Conservation (phyloP, 2,113 vertebrate genomes). For the Prunella fulvescens region DNA sequence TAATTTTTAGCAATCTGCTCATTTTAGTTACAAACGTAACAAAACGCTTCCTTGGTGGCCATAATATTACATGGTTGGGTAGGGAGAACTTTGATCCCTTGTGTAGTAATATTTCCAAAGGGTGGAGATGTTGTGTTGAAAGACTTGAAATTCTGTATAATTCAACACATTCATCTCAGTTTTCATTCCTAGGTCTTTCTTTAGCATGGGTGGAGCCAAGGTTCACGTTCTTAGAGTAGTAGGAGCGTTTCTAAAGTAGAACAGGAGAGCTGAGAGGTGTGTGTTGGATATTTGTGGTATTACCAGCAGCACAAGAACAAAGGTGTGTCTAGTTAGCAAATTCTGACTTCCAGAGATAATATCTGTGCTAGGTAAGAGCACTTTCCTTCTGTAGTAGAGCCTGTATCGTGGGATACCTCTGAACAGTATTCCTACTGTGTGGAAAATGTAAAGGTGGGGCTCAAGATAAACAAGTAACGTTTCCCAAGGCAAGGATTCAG, state of each 20-base stretch:
- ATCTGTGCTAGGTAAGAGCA: neutral
- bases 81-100: neutral
- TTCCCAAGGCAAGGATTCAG: neutral
- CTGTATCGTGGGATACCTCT: accelerated
- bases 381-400: neutral
- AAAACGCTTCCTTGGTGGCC: neutral
- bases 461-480: neutral
- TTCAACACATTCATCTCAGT: neutral
- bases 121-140: neutral
- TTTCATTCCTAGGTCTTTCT: neutral
- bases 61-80: neutral
- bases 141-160: neutral
- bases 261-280: neutral
- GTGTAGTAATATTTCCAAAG: neutral
- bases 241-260: neutral
- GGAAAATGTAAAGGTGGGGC: neutral
- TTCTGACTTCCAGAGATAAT: neutral
- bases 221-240: neutral
- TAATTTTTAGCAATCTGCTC: neutral
- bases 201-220: neutral
- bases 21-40: neutral
- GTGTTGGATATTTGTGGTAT: neutral
- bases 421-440: neutral
- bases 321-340: neutral
- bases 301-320: neutral